Base-by-base conservation (phyloP, 2,888 invertebrate species). In the Pegoplata infirma region DNA sequence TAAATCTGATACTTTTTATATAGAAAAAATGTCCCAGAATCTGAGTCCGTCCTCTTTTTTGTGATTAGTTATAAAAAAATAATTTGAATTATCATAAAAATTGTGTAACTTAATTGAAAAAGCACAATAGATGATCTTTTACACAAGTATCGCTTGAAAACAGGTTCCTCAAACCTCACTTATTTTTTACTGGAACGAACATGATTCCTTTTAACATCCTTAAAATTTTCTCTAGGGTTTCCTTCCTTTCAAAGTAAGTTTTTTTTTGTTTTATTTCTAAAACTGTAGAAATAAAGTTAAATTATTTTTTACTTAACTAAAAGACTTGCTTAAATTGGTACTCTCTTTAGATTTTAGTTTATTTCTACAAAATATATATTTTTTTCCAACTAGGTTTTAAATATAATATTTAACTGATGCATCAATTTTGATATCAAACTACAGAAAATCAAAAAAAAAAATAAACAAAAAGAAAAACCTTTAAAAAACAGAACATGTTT, bases 351-450 rank as follows among this genome's bases (percentile, higher is more conserved):
- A 25, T 17, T 5, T 32, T 67, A 46, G 7, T n/a, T 21, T 58
- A 58, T 23, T 58, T 21, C 51, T 46, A 58, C 40, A 16, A n/a
- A 36, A 12, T n/a, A 40, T 58, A 2, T 7, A 25, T 16, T 40
- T 59, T 25, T 46, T 12, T 16, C 1, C 25, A 12, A 28, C 19
- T 32, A n/a, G 14, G 21, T 68, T 23, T 51, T 58, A 69, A 73
- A 58, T 56, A 66, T 53, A 66, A 71, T 25, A 55, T 71, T 76
- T 59, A 76, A 66, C 28, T 49, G 66, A 67, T 72, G 53, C 67
- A 46, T 17, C 36, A 59, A 46, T 59, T 66, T 59, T 14, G 40
- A 44, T 67, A 63, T 53, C 23, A 36, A 28, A 64, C 51, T 28
- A 36, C 36, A 14, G 12, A n/a, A 44, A 17, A 32, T 1, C 10